A percentile compares a stretch with the other conserved stretches of the same genome.
Evolutionary conservation across 1,140 invertebrate species (phyloP).

Genomic region (Ridgeia piscesae): DNA sequence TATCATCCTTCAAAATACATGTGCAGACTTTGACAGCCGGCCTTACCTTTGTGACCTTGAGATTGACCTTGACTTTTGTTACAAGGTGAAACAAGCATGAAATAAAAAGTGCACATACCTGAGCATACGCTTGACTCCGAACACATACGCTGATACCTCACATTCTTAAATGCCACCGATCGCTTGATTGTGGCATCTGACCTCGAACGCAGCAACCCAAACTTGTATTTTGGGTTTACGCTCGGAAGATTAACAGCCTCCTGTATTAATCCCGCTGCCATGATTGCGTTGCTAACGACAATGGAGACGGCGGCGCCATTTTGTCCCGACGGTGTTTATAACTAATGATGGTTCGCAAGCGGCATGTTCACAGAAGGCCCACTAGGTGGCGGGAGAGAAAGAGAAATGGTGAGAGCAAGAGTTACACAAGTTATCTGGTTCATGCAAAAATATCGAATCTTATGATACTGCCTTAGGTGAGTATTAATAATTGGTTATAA

Average conservation of each 20-base stretch:
- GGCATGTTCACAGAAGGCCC: neutral
- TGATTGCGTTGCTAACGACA: slow-evolving; percentile 5
- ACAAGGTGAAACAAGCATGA: neutral
- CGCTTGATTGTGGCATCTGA: slow-evolving; percentile 5
- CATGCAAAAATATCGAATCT: no score
- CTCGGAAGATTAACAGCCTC: slow-evolving; percentile 21
- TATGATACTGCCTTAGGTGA: no score
- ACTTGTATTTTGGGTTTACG: slow-evolving; percentile 16
- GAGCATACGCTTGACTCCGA: neutral
- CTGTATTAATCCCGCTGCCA: slow-evolving; percentile 22
- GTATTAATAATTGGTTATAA: neutral
- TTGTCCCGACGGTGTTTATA: neutral
- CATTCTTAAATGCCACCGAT: slow-evolving; percentile 10
- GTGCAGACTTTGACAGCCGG: neutral
- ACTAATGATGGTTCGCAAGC: neutral
- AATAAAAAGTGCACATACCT: neutral
- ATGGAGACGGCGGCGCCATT: neutral
- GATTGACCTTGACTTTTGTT: neutral
- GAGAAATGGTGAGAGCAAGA: neutral
- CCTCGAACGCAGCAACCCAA: neutral
- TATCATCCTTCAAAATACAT: neutral
- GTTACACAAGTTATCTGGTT: neutral
- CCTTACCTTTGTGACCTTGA: neutral
- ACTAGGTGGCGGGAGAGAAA: neutral
- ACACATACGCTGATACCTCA: neutral